Percentiles rank a stretch among this genome's conserved stretches.
Conservation (phyloP, 2,113 vertebrate species). For the Acrocephalus kingi region DNA sequence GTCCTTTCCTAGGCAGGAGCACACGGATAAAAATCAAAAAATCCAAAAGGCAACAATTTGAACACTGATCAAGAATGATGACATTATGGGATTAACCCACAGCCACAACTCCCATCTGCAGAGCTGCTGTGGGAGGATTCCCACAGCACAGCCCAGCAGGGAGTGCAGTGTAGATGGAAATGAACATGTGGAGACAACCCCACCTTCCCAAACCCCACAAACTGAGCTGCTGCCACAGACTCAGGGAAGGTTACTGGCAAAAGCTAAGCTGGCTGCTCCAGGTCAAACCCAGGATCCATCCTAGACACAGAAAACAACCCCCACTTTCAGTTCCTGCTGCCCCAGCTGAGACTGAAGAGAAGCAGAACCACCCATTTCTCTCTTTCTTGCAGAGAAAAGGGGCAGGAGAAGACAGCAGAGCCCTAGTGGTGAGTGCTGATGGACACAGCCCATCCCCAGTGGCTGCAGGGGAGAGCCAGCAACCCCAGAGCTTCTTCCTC, state of each 20-base stretch:
- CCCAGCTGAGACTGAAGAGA: background rate
- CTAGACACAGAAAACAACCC: background rate
- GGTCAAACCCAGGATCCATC: background rate
- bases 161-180: background rate
- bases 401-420: background rate
- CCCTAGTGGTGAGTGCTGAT: background rate
- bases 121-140: background rate
- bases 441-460: background rate
- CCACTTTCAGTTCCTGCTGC: rapidly evolving
- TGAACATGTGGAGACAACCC: rapidly evolving
- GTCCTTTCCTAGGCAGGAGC: background rate
- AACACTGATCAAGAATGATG: background rate
- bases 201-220: background rate
- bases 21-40: background rate
- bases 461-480: background rate
- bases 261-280: background rate
- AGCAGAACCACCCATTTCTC: background rate
- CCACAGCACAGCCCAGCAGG: background rate
- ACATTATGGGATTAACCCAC: background rate
- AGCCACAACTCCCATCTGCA: background rate
- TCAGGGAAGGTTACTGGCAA: background rate
- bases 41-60: background rate
- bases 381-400: background rate
- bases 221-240: background rate
- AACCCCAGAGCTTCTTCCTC: background rate